Conservation (phyloP, 2,113 vertebrate genomes). For the Gymnogyps californianus region DNA sequence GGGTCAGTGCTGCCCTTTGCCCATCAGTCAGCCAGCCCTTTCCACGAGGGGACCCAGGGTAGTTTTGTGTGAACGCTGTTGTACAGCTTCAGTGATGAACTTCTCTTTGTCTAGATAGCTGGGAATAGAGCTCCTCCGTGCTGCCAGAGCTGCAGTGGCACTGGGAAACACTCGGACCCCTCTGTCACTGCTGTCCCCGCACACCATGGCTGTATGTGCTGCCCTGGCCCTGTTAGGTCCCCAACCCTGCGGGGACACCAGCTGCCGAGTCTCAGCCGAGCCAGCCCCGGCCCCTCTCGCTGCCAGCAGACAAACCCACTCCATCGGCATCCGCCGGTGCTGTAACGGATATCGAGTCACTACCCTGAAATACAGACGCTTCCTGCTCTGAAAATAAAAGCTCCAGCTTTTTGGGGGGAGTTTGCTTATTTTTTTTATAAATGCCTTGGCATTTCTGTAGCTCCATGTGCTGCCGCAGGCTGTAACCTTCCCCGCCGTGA, state of each 20-base stretch:
- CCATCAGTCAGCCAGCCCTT: background rate
- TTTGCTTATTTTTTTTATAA: background rate
- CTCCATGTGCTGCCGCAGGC: background rate
- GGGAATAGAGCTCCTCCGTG: background rate
- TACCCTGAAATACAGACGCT: background rate
- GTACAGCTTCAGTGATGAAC: accelerated
- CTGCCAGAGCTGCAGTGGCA: background rate
- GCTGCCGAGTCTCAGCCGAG: accelerated
- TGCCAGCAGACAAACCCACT: background rate
- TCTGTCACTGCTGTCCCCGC: background rate
- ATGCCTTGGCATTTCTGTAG: background rate
- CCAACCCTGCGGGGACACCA: background rate
- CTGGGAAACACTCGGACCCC: background rate
- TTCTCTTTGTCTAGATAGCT: background rate
- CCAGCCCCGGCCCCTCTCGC: background rate
- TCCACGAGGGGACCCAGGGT: accelerated
- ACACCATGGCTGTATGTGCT: too few species aligned
- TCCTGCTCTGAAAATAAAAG: background rate
- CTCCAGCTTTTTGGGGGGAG: background rate
- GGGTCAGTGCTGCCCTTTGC: background rate
- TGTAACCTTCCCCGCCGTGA: background rate
- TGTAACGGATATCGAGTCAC: background rate
- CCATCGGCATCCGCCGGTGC: accelerated
- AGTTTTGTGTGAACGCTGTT: accelerated
- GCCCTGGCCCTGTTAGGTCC: background rate